A percentile compares a stretch with the other conserved stretches of the same genome.
phyloP scores from a whole-genome alignment of 2,888 invertebrate species.

The Pachymerium ferrugineum region DNA sequence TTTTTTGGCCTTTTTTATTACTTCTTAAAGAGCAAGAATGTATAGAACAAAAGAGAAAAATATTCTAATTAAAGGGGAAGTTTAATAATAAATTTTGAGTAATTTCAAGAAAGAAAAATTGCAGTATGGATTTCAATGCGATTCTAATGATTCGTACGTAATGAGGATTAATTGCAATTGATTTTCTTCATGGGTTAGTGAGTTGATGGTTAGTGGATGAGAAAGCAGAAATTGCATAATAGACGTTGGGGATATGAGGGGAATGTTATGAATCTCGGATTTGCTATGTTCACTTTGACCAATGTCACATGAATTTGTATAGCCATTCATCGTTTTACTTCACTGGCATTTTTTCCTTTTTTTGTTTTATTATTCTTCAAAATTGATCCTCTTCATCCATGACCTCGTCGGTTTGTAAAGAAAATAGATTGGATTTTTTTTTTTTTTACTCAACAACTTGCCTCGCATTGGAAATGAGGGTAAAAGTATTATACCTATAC shows the following conservation, averaged over 20 bases:
- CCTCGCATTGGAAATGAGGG: background rate
- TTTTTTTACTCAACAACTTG: background rate
- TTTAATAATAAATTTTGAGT: no score
- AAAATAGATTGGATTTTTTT: slow-evolving; percentile 6
- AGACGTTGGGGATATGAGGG: background rate
- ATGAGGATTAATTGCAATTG: slow-evolving; percentile 12
- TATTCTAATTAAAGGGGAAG: no score
- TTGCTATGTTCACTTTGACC: background rate
- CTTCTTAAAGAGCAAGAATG: background rate
- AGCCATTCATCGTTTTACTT: background rate
- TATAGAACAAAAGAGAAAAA: no score
- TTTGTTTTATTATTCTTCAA: background rate
- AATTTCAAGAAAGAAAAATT: no score
- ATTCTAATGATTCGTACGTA: slow-evolving; percentile 1
- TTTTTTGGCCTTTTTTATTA: background rate
- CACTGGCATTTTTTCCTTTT: background rate
- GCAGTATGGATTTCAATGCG: background rate
- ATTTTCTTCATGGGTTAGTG: slow-evolving; percentile 16
- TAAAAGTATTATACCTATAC: background rate
- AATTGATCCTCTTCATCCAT: background rate
- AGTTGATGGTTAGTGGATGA: slow-evolving; percentile 1
- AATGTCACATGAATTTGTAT: background rate
- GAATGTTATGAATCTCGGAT: background rate
- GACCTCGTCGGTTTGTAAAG: background rate
- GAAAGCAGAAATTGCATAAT: slow-evolving; percentile 2